Evolutionary conservation across 1,140 invertebrate species (phyloP).

Genomic region (Achroia grisella): DNA sequence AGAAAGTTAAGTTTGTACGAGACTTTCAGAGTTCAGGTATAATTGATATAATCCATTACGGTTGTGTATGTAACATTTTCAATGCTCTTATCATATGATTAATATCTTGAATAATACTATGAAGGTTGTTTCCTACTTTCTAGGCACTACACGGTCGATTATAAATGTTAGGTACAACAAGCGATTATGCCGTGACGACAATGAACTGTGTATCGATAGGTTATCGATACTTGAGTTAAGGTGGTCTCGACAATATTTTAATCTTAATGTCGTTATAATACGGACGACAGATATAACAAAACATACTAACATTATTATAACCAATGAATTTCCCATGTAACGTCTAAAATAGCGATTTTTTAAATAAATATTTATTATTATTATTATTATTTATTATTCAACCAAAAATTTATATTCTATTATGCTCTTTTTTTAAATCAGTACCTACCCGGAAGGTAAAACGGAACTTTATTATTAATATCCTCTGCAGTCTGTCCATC

Average conservation of each 20-base stretch:
- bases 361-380: too few relatives aligned
- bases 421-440: too few relatives aligned
- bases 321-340: too few relatives aligned
- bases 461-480: too few relatives aligned
- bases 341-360: too few relatives aligned
- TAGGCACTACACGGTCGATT: not conserved
- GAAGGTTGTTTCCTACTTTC: constrained; percentile 5
- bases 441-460: too few relatives aligned
- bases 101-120: not conserved
- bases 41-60: not conserved
- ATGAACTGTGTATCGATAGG: constrained; percentile 24
- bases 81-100: constrained; percentile 2
- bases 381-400: too few relatives aligned
- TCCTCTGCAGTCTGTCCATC: too few relatives aligned
- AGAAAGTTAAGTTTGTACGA: not conserved
- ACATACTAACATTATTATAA: too few relatives aligned
- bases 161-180: not conserved
- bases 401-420: too few relatives aligned
- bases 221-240: constrained; percentile 18
- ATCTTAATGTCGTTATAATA: too few relatives aligned
- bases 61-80: not conserved
- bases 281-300: too few relatives aligned
- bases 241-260: constrained; percentile 8
- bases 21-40: not conserved
- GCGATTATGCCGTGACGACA: constrained; percentile 20